Base-by-base conservation (phyloP, 2,797 vertebrate species). In the Sphenodon punctatus region DNA sequence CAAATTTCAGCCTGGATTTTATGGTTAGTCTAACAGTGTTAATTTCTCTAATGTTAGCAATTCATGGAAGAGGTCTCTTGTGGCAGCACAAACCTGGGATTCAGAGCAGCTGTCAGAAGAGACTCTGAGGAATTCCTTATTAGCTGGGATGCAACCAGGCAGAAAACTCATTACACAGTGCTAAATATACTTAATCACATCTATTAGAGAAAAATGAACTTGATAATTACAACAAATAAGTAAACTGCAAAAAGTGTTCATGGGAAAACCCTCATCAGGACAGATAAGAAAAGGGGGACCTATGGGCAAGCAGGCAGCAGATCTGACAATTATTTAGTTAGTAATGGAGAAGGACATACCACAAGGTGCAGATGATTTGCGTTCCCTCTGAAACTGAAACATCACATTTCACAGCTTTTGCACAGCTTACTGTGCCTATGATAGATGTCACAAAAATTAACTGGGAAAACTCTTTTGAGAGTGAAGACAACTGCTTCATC, bases 151-250 rank as follows among this genome's bases (percentile, higher is more conserved):
- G 96, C 98, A 98, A 96, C 97, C 97, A 98, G 97, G 97, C 98
- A 98, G 97, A 98, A 98, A 99, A 97, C 97, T 99, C 97, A 99
- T 99, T 98, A 99, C 97, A 98, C 97, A 97, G 97, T 96, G 97
- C 97, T 97, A 98, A 98, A 98, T 98, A 98, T 97, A 97, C 96
- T 97, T 98, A 98, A 99, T 98, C 97, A 97, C 97, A 97, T 99
- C 98, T 98, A 98, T 98, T 97, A 97, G 96, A 93, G 94, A 95
- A 96, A 96, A 97, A 96, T 95, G 95, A 95, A 95, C 94, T 95
- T 95, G 94, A 95, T 96, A 97, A 97, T 96, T 95, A 95, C 95
- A 96, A 96, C 95, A 96, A 96, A 96, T 96, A 97, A 96, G 95
- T 93, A 94, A 96, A 96, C 93, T 94, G 93, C 90, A 94, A 93